Evolutionary conservation across 2,888 invertebrate genomes (phyloP).

Genomic region (Teinopalpus imperialis): DNA sequence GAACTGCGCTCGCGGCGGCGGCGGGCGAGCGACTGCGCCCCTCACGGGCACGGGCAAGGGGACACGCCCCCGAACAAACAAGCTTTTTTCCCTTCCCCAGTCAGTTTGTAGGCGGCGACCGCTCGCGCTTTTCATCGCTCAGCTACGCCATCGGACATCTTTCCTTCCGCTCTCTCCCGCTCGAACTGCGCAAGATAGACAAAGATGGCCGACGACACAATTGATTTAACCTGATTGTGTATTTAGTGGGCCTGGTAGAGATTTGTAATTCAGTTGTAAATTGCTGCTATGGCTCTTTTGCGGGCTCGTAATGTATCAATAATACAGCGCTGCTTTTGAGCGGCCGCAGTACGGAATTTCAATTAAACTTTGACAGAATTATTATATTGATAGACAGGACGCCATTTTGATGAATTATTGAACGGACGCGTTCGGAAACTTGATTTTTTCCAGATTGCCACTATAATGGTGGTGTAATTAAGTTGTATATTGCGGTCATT

Average conservation of each 20-base stretch:
- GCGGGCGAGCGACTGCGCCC: constrained; percentile 64
- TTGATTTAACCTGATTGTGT: constrained; percentile 77
- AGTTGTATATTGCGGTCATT: constrained; percentile 30
- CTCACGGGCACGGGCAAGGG: constrained; percentile 33
- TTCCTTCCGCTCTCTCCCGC: constrained; percentile 39
- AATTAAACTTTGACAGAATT: constrained; percentile 80
- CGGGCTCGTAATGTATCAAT: constrained; percentile 78
- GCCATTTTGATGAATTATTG: constrained; percentile 71
- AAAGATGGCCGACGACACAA: constrained; percentile 52
- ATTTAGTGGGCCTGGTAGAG: constrained; percentile 70
- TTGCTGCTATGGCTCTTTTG: constrained; percentile 72
- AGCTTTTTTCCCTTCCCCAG: constrained; percentile 66
- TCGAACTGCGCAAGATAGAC: constrained; percentile 26
- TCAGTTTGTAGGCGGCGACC: constrained; percentile 64
- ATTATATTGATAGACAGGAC: constrained; percentile 73
- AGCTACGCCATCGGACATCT: constrained; percentile 41
- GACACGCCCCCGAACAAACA: constrained; percentile 74
- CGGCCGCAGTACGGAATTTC: constrained; percentile 64
- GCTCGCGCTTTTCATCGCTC: constrained; percentile 48
- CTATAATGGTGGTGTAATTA: constrained; percentile 37
- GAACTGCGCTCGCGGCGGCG: constrained; percentile 63
- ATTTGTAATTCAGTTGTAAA: constrained; percentile 81
- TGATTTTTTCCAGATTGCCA: constrained; percentile 45
- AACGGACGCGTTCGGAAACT: constrained; percentile 41
- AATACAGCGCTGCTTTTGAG: constrained; percentile 61